Percentiles rank a stretch among this genome's conserved stretches.
phyloP scores from a whole-genome alignment of 92 coral and sea anemone species.

The Epizoanthus fatuus region DNA sequence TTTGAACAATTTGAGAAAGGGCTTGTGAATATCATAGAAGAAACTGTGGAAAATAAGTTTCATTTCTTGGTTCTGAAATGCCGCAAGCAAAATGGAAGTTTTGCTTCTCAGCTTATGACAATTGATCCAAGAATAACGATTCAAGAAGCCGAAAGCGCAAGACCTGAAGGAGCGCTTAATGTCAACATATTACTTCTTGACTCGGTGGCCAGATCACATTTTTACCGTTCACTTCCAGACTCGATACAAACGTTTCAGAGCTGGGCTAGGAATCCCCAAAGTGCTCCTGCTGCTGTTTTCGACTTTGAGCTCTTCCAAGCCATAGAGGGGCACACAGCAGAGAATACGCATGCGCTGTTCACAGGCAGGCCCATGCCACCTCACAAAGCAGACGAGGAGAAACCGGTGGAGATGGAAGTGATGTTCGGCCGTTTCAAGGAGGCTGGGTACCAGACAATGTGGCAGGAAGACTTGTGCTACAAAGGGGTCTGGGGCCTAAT shows the following conservation, averaged over 20 bases:
- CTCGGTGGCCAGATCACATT: slow-evolving; percentile 92
- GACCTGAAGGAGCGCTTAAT: slow-evolving; percentile 64
- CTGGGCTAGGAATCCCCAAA: slow-evolving; percentile 36
- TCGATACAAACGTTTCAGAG: slow-evolving; percentile 72
- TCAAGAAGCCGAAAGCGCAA: slow-evolving; percentile 23
- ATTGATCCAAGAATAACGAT: slow-evolving; percentile 63
- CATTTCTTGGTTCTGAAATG: slow-evolving; percentile 78
- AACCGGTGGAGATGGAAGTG: slow-evolving; percentile 70
- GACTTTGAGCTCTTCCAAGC: slow-evolving; percentile 94
- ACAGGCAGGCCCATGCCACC: slow-evolving; percentile 83
- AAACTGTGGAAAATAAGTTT: slow-evolving; percentile 52
- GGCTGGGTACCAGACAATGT: slow-evolving; percentile 89
- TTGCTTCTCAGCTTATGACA: slow-evolving; percentile 68
- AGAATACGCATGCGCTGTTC: slow-evolving; percentile 86
- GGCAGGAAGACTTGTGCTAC: slow-evolving; percentile 94
- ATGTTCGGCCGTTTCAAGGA: slow-evolving; percentile 77
- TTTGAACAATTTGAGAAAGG: slow-evolving; percentile 54
- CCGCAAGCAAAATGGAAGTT: not conserved
- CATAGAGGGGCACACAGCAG: slow-evolving; percentile 91
- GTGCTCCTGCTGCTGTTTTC: slow-evolving; percentile 68
- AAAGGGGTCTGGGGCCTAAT: slow-evolving; percentile 78
- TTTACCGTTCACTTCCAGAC: slow-evolving; percentile 93
- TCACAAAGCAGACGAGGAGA: not conserved
- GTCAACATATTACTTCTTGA: slow-evolving; percentile 88
- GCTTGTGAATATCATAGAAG: slow-evolving; percentile 57